Base-by-base conservation (phyloP, 2,888 invertebrate genomes). In the Melinaea marsaeus region DNA sequence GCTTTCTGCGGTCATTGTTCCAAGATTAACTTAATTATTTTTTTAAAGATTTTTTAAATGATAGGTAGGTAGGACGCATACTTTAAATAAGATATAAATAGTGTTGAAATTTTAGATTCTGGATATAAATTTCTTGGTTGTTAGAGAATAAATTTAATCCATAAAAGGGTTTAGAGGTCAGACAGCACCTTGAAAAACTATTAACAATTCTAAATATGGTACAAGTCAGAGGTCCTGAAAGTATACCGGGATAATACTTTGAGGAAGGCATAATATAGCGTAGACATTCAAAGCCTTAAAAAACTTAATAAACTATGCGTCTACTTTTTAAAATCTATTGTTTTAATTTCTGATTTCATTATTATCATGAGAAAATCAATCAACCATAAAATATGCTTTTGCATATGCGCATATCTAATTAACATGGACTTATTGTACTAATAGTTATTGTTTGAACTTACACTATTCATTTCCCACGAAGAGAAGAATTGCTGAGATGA, bases 401-500 rank as follows among this genome's bases (percentile, higher is more conserved):
- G 47, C n/a, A 13, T 56, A 35, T 56, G 46, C 35, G n/a, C 35
- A 56, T 54, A 54, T 32, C 13, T 33, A 45, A 54, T n/a, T 51
- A 33, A 34, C 42, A 62, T 51, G 57, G 58, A 62, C 48, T 51
- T 34, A 54, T 35, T 45, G 58, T 62, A 57, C 55, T 54, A 62
- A 62, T 62, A 13, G 47, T 35, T 56, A 55, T 56, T 56, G 51
- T 34, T 54, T 55, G 63, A 54, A 59, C 62, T 60, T 66, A 63
- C 66, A 63, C 51, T 57, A 54, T 22, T 62, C 55, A 57, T 68
- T 78, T 79, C 73, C 72, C 70, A 72, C 73, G 71, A 66, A 70
- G 54, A 68, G 69, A 71, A 72, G 70, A 64, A 66, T 61, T 65
- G 71, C 72, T 70, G 57, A 66, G 60, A 61, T 65, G 66, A 62